A percentile compares a stretch with the other conserved stretches of the same genome.
phyloP scores from a whole-genome alignment of 2,797 vertebrate genomes.

The Vipera latastei region DNA sequence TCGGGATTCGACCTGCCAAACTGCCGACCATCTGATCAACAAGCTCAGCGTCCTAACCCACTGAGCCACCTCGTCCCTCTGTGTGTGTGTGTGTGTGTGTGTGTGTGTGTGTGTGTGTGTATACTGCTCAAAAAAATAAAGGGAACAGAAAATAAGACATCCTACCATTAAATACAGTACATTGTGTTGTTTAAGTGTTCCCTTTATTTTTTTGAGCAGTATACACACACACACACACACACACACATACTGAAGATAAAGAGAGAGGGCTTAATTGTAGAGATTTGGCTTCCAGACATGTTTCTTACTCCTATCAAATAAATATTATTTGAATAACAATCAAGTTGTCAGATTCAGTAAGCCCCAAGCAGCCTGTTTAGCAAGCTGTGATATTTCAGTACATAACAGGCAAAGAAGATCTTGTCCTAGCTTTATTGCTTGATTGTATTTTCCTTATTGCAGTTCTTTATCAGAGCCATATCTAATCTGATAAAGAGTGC shows the following conservation, averaged over 20 bases:
- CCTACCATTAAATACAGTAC: no score
- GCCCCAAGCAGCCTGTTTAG: neutral
- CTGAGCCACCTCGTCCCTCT: no score
- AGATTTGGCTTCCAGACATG: neutral
- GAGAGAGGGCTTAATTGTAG: neutral
- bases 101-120: no score
- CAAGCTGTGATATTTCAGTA: neutral
- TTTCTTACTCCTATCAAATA: neutral
- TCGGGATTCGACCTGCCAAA: no score
- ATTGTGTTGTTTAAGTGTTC: no score
- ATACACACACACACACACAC: no score
- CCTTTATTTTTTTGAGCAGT: no score
- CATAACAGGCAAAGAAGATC: neutral
- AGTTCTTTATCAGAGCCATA: neutral
- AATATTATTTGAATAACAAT: neutral
- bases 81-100: no score
- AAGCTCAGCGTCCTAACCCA: no score
- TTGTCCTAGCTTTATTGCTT: neutral
- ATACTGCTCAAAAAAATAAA: no score
- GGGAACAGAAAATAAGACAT: no score
- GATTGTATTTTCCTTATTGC: neutral
- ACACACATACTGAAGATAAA: neutral
- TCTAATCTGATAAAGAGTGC: neutral
- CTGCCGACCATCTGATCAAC: no score
- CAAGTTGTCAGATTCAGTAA: neutral